Evolutionary conservation across 1,140 invertebrate genomes (phyloP), one percentile per base, ranked within the genome.

Genomic region (Formica exsecta): DNA sequence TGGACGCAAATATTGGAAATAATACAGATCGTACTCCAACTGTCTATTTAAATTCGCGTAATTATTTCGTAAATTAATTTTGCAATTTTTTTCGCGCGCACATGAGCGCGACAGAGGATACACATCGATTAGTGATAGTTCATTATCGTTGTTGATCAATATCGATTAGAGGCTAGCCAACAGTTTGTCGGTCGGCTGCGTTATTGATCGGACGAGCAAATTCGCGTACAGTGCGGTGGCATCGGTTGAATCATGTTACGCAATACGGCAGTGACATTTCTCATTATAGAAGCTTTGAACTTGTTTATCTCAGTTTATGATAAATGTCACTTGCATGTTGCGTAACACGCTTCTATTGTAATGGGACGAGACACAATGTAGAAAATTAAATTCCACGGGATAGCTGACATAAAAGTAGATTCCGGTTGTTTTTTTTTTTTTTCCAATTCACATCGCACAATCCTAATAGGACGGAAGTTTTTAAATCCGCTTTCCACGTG

Each of bases 231-330:
- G 44, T 22, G 16, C 36, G 36, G 22, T 36, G 38, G 36, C 25
- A 48, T 74, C 68, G 38, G 38, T 81, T 73, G 79, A 81, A 73
- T 81, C 79, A 44, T 36, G 68, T 83, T 83, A 73, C 68, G 79
- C 79, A 83, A 83, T 61, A 61, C 51, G 54, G 68, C 68, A 36
- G 13, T 83, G 79, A 83, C 68, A 44, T 83, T 83, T 74, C 79
- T 83, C 79, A 83, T 83, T 73, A 83, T 36, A 25, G 79, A 61
- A 73, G 79, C 68, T 74, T 83, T 74, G 79, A 83, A 83, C 66
- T 83, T 61, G 79, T 81, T 83, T 83, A 74, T 61, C 36, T 44
- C 38, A n/a, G 25, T 25, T 19, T 19, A 48, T 74, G 66, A 83
- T 73, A 83, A 83, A 83, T 83, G 54, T 61, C 79, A 73, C 54